Base-by-base conservation (phyloP, 2,113 vertebrate genomes). In the Odontophorus gujanensis region DNA sequence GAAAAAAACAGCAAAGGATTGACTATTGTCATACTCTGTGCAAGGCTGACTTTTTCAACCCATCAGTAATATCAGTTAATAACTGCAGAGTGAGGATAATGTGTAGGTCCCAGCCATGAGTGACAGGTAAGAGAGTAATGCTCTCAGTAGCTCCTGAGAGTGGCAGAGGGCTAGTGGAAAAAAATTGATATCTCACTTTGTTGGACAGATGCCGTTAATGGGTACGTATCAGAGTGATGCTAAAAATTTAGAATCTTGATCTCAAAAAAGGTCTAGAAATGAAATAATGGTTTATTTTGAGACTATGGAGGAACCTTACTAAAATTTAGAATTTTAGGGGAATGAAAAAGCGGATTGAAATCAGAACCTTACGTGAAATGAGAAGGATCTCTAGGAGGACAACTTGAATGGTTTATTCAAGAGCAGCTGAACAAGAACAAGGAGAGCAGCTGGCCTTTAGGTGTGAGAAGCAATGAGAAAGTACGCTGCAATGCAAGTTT, bases 401-500 rank as follows among this genome's bases (percentile, higher is more conserved):
- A 17, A 21, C 40, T 61, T 0, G 0, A 30, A 22, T 22, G 22
- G 43, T 59, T 47, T 40, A 45, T 65, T 40, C 24, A 26, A 34
- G 73, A 36, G 11, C 38, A 32, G 20, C 26, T 11, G 4, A 13
- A 20, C 11, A 28, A 61, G 69, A 57, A 36, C 34, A 50, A 34
- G 38, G 32, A 13, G 55, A 32, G 47, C 17, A 43, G 57, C 42
- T 43, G 32, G 20, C 25, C 42, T 62, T 0, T 1, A 2, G 13
- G 3, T 36, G 42, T 26, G 25, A 24, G 55, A 42, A 51, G 15
- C 47, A 76, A 26, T 25, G 17, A 30, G 19, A 18, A 48, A 57
- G 61, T 3, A 4, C 1, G 0, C 47, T 26, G 20, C 26, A 18
- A 4, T 40, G 26, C 11, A 7, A 38, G 21, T n/a, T 57, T 12